These are phyloP conservation scores for Perithous albicinctus DNA, from an alignment of 2,888 invertebrate genomes.

Conservation along the genomic window DNA sequence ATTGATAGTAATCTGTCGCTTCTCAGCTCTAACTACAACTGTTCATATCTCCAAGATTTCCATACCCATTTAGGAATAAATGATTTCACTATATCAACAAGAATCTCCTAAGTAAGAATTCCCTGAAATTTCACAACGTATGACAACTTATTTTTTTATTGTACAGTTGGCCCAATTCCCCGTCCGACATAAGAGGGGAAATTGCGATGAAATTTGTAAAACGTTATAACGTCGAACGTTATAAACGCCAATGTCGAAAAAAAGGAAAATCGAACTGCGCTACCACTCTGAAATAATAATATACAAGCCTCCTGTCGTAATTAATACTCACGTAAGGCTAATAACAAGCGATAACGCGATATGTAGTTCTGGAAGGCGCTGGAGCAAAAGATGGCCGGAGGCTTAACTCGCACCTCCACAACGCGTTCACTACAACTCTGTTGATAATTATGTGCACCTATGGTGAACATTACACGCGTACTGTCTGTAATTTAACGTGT, in stretches of 20 bases:
- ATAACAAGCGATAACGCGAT: slow-evolving; percentile 66
- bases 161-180: background rate
- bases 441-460: slow-evolving; percentile 29
- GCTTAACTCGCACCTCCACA: slow-evolving; percentile 39
- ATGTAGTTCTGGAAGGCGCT: slow-evolving; percentile 60
- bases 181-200: background rate
- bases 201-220: background rate
- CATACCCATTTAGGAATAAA: too few species aligned
- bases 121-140: too few species aligned
- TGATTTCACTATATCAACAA: too few species aligned
- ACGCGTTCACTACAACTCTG: slow-evolving; percentile 23
- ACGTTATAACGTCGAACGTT: slow-evolving; percentile 23
- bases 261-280: slow-evolving; percentile 12
- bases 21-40: too few species aligned
- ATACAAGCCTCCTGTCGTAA: slow-evolving; percentile 59
- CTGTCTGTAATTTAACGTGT: background rate
- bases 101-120: too few species aligned
- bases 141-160: background rate
- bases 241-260: slow-evolving; percentile 10
- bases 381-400: slow-evolving; percentile 59
- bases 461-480: slow-evolving; percentile 10
- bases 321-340: slow-evolving; percentile 68
- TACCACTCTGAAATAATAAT: slow-evolving; percentile 52
- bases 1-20: background rate
- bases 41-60: too few species aligned